Base-by-base conservation (phyloP, 2,888 invertebrate genomes). In the Blastobasis lacticolella region DNA sequence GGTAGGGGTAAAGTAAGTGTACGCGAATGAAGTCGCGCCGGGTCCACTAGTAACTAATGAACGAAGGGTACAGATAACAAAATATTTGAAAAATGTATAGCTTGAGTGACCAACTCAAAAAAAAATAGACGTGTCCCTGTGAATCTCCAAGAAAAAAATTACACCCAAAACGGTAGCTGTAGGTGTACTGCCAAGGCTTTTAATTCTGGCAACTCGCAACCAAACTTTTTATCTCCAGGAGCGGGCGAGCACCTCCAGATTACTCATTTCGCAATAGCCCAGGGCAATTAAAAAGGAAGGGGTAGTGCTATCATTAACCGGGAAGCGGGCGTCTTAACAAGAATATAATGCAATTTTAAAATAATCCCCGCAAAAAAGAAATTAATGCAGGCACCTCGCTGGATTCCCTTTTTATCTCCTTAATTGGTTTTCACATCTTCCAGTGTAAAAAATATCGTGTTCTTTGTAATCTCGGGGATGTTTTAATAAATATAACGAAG, bases 391-490 rank as follows among this genome's bases (percentile, higher is more conserved):
- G 85, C 86, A 85, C 87, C 87, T 87, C 85, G 74, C 82, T 75
- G 81, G 86, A 86, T 82, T 82, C 78, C 71, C 85, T 86, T 88
- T 88, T 88, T 88, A 88, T 88, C 88, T 88, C 80, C 84, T 88
- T 88, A 88, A 88, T 88, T 88, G 88, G 87, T 88, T 88, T 88
- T 88, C 87, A 88, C 88, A 88, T 88, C 88, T 88, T 83, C 78
- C 81, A 78, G 82, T 87, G 81, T 81, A 87, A 87, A 87, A 86
- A 88, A 87, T 87, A 87, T 87, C 86, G 80, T 86, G 84, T 86
- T 85, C 85, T 86, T 84, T 84, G 84, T 87, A 88, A 88, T 88
- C 88, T 87, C 83, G 80, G 85, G 78, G 87, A 84, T 88, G 87
- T 87, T 88, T 88, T 87, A 88, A 87, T 87, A 87, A 88, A 88